Evolutionary conservation across 2,797 vertebrate species (phyloP).

Genomic region (Heliangelus exortis): DNA sequence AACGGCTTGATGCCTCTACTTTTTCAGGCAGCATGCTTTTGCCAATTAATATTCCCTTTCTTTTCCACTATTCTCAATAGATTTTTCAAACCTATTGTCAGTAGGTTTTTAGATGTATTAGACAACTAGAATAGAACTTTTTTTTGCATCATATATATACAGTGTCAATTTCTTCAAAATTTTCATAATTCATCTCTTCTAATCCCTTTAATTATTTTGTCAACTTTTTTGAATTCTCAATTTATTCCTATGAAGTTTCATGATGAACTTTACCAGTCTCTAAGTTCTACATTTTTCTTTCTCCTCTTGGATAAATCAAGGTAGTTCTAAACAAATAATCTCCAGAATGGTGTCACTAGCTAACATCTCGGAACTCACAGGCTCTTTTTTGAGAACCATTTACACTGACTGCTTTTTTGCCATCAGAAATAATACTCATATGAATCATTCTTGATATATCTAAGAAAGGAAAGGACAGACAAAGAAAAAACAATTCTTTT

Average conservation of each 20-base stretch:
- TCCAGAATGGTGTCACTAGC: not conserved
- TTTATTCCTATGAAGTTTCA: not conserved
- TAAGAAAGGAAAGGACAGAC: not conserved
- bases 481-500: not conserved
- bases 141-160: not conserved
- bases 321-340: not conserved
- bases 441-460: not conserved
- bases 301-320: not conserved
- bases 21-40: not conserved
- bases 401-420: not conserved
- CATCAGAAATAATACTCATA: not conserved
- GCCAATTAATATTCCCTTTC: not conserved
- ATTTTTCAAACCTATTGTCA: not conserved
- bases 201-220: constrained; percentile 36
- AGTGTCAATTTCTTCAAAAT: not conserved
- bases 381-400: not conserved
- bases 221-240: not conserved
- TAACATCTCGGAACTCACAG: not conserved
- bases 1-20: not conserved
- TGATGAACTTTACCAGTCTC: not conserved
- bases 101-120: not conserved
- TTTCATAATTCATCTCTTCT: not conserved
- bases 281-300: not conserved
- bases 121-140: not conserved
- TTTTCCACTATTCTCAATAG: not conserved